Base-by-base conservation (phyloP, 2,797 vertebrate species). In the Uromys caudimaculatus region DNA sequence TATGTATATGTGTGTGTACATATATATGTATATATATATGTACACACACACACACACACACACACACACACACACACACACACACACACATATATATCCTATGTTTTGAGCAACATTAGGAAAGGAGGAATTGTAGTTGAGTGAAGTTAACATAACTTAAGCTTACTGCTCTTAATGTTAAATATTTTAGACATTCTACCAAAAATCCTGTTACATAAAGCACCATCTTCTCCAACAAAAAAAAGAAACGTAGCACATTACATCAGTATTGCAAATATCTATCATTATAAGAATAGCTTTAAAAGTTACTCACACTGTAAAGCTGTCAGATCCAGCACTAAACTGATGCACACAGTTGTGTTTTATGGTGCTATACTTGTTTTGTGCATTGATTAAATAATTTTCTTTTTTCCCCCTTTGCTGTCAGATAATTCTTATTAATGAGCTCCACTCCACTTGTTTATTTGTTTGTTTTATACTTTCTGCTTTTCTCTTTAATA, bases 161-260 rank as follows among this genome's bases (percentile, higher is more conserved):
- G 50, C 75, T 94, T 84, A 38, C 17, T 8, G 47, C 24, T 52
- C 21, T 58, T 90, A 78, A 60, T 89, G 92, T 79, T 85, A 75
- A 93, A 77, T 79, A 86, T 94, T 95, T 93, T 92, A 89, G 95
- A 77, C 11, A 79, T 83, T 90, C 95, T 87, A 89, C 75, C 76
- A 38, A 86, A 95, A 93, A 91, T 91, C 11, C 13, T 47, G 41
- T 89, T 93, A 96, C 29, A 69, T 89, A 92, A 95, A 7, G n/a
- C 6, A 47, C 10, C 13, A 81, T 90, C 54, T 87, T 95, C 87
- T 95, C 71, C 81, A 85, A 76, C 10, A 85, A 54, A 90, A n/a
- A n/a, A 38, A 85, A 54, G 89, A n/a, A n/a, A 38, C 16, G 0
- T 38, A 38, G 69, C 17, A 10, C 14, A 38, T 71, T n/a, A 71